Conservation (phyloP, 2,113 vertebrate genomes). For the Apistogramma diplotaenia region DNA sequence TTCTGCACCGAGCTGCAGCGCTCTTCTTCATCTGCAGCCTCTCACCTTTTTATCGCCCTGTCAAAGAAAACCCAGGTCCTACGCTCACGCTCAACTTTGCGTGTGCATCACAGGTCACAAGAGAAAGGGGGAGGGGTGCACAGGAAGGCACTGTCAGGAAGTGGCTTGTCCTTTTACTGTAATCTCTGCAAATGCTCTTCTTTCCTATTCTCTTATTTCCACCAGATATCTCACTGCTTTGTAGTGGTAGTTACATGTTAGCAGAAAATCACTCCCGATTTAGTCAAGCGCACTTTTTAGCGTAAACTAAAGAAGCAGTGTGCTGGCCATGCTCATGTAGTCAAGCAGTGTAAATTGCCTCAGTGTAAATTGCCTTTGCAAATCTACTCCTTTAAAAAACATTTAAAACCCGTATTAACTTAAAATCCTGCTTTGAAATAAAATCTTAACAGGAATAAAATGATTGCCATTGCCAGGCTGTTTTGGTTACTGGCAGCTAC, state of each 20-base stretch:
- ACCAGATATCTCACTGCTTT: not conserved
- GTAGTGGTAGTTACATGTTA: not conserved
- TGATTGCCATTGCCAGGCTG: not conserved
- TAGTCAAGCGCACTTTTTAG: not conserved
- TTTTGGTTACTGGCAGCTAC: conserved; percentile 6
- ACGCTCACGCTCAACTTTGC: not conserved
- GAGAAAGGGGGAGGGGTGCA: conserved; percentile 39
- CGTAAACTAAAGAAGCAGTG: not conserved
- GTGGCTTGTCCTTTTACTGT: conserved; percentile 72
- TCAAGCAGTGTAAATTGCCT: no score
- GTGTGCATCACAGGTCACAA: conserved; percentile 54
- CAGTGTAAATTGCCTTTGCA: not conserved
- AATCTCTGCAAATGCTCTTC: conserved; percentile 58
- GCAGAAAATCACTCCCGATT: not conserved
- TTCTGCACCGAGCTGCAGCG: not conserved
- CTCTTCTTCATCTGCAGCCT: conserved; percentile 1
- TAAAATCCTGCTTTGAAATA: not conserved
- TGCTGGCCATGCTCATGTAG: not conserved
- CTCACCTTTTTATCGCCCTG: conserved; percentile 16
- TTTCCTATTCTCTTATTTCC: conserved; percentile 15
- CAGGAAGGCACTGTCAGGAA: conserved; percentile 77
- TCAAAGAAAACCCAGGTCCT: conserved; percentile 14
- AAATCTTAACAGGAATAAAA: not conserved
- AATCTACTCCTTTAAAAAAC: not conserved
- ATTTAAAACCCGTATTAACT: not conserved